Conservation (phyloP, 2,113 vertebrate species). For the Thamnaconus septentrionalis region DNA sequence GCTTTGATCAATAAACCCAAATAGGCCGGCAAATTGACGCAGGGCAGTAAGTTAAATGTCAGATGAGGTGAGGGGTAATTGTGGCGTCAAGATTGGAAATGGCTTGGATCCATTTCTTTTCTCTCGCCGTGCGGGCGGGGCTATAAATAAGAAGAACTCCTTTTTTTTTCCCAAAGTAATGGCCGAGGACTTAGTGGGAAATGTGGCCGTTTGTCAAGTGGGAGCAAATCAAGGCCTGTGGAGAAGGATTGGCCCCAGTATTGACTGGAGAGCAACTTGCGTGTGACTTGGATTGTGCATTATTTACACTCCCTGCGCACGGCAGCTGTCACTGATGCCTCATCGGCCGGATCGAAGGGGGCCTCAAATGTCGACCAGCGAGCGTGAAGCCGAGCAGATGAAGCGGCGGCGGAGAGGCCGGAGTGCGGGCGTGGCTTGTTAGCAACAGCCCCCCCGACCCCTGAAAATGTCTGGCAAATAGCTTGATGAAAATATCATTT, state of each 20-base stretch:
- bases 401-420: slow-evolving; percentile 18
- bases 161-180: slow-evolving; percentile 13
- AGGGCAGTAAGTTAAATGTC: slow-evolving; percentile 58
- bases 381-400: slow-evolving; percentile 43
- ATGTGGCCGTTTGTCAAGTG: slow-evolving; percentile 29
- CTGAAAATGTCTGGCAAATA: slow-evolving; percentile 13
- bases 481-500: slow-evolving; percentile 17
- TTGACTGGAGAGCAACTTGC: slow-evolving; percentile 48
- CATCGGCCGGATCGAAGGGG: slow-evolving; percentile 47
- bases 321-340: slow-evolving; percentile 62
- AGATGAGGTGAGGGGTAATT: slow-evolving; percentile 53
- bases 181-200: slow-evolving; percentile 30
- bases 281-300: slow-evolving; percentile 54
- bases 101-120: slow-evolving; percentile 65
- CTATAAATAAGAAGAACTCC: slow-evolving; percentile 36
- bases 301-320: slow-evolving; percentile 67
- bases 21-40: slow-evolving; percentile 53
- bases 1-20: slow-evolving; percentile 50
- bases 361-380: slow-evolving; percentile 47
- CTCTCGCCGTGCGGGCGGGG: slow-evolving; percentile 36
- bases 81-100: slow-evolving; percentile 54
- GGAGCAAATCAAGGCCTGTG: slow-evolving; percentile 25
- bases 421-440: slow-evolving; percentile 14
- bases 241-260: slow-evolving; percentile 46
- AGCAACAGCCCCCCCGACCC: not conserved